Evolutionary conservation across 1,140 invertebrate genomes (phyloP), one percentile per base, ranked within the genome.

Genomic region (Heliothis virescens): DNA sequence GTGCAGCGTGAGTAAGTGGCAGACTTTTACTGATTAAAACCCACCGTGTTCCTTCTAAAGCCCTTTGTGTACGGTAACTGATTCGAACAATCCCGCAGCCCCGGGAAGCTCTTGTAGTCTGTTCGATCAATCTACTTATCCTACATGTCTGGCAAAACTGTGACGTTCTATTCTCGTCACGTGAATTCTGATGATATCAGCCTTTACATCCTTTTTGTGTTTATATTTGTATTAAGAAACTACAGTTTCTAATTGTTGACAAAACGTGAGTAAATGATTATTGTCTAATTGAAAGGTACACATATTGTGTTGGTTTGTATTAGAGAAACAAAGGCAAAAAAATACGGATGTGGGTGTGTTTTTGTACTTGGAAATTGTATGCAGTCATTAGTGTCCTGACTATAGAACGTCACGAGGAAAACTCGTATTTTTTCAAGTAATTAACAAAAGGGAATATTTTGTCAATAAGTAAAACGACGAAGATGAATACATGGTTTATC

Each of bases 121-220:
- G n/a, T n/a, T n/a, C n/a, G n/a, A n/a, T n/a, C n/a, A n/a, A n/a
- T n/a, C n/a, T n/a, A n/a, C n/a, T n/a, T n/a, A n/a, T 67, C 41
- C 41, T 16, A 48, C 12, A 21, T 60, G 13, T 60, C 3, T 26
- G 26, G 21, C 3, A 67, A 67, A 18, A 67, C 4, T 10, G 7
- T n/a, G 1, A 2, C n/a, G 10, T 18, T 21, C 12, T 67, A 18
- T 13, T 41, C 41, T 50, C 34, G 48, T 67, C 41, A 67, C 41
- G 21, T 52, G 65, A 15, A 26, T 15, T 26, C 18, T 53, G 18
- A 50, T 71, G 48, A 71, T 71, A 26, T 71, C 67, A 71, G 48
- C n/a, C 67, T 29, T 69, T n/a, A 71, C 67, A 71, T 71, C 67
- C 67, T 71, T 71, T 71, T 53, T 48, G 48, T 71, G 48, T 71